Evolutionary conservation across 2,797 vertebrate genomes (phyloP), one percentile per base, ranked within the genome.

Genomic region (Adelosebastes latens): DNA sequence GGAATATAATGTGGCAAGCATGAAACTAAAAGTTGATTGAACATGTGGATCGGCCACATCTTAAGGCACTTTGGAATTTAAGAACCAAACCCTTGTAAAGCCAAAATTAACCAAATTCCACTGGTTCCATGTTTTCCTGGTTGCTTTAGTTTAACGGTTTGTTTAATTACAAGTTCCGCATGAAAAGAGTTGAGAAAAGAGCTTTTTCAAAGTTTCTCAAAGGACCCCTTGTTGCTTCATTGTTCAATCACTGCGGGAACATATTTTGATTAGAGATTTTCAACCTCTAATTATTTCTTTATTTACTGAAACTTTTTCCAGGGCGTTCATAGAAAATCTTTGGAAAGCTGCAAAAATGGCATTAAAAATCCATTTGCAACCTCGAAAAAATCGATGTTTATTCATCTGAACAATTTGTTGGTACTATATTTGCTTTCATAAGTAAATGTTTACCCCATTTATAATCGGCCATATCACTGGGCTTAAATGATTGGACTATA

Each of bases 81-180:
- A 68, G 10, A 53, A 73, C 8, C 59, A 55, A 72, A 78, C 79
- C 24, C 12, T 70, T 59, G 13, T 71, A 64, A 56, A 81, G 63
- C 80, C 70, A 85, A 83, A 81, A 76, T 63, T 12, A 85, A 81
- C 76, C 86, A 60, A 62, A 71, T 72, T 14, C 24, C 67, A 81
- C 81, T 24, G 13, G 34, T 32, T 24, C 16, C 31, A 10, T 64
- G 61, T 86, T 87, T 79, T 42, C 32, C 10, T 71, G 61, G 87
- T 36, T 81, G 55, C 9, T 77, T 61, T 75, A 70, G 58, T 75
- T 75, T 49, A 69, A 72, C 4, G 3, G 59, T 68, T 83, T 77
- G 69, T 84, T 90, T 80, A 4, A 70, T 71, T 49, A 68, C 12
- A 88, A 69, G 42, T 59, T 84, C 27, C 31, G 12, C 75, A 65